Conservation (phyloP, 2,113 vertebrate genomes). For the Limanda limanda region DNA sequence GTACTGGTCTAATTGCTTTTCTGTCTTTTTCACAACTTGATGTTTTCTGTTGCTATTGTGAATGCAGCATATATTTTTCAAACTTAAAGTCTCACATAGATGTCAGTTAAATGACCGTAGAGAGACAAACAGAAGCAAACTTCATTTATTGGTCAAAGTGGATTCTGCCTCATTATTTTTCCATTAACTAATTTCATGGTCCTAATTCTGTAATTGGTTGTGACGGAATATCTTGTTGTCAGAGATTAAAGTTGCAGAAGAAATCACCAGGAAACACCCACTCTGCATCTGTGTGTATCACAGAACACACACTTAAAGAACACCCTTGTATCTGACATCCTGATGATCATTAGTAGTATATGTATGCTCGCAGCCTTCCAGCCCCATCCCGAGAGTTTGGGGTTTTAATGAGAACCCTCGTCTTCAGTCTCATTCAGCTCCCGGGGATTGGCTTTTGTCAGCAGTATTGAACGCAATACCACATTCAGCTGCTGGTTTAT, state of each 20-base stretch:
- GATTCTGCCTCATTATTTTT: conserved; percentile 12
- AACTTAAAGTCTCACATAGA: too few species aligned
- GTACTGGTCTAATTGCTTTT: too few species aligned
- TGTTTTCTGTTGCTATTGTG: too few species aligned
- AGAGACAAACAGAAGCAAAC: too few species aligned
- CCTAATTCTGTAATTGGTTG: not conserved
- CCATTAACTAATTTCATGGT: not conserved
- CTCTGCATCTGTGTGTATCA: not conserved
- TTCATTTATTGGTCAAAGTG: not conserved
- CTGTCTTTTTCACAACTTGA: too few species aligned
- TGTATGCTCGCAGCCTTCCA: too few species aligned
- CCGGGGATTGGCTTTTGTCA: conserved; percentile 26
- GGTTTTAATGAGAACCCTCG: conserved; percentile 2
- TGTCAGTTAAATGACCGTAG: too few species aligned
- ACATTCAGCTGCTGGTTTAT: not conserved
- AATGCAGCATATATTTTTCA: too few species aligned
- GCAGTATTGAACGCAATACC: conserved; percentile 15
- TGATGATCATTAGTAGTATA: conserved; percentile 7
- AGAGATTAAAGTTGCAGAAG: too few species aligned
- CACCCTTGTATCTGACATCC: conserved; percentile 11
- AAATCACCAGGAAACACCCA: not conserved
- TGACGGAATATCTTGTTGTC: too few species aligned
- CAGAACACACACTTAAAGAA: not conserved
- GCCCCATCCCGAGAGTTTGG: not conserved
- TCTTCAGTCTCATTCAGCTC: not conserved